Percentiles rank a stretch among this genome's conserved stretches.
These are phyloP conservation scores for Ditula angustiorana DNA, from an alignment of 2,888 invertebrate genomes.

Conservation along the genomic window DNA sequence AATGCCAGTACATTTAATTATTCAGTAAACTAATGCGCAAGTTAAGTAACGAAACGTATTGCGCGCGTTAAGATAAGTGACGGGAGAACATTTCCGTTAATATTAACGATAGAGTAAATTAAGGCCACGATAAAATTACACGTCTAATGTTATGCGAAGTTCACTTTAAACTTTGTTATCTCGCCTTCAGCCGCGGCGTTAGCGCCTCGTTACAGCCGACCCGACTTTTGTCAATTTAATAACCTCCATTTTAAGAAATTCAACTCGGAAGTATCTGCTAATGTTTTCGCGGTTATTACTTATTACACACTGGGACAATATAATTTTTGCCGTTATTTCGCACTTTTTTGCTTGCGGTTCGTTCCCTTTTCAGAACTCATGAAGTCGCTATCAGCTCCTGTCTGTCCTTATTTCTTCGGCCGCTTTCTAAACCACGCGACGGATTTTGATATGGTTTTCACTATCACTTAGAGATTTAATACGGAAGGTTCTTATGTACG, in stretches of 20 bases:
- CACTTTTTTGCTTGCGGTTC: too few species aligned
- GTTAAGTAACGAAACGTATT: constrained; percentile 35
- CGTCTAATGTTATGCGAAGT: constrained; percentile 31
- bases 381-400: too few species aligned
- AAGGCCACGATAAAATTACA: constrained; percentile 31
- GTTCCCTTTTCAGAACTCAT: too few species aligned
- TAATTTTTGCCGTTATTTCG: too few species aligned
- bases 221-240: constrained; percentile 27
- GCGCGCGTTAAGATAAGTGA: constrained; percentile 29
- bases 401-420: too few species aligned
- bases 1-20: constrained; percentile 22
- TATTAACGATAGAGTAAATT: constrained; percentile 35
- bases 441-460: too few species aligned
- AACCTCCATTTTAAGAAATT: constrained; percentile 13
- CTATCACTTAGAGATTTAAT: too few species aligned
- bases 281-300: neutral
- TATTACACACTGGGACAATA: neutral
- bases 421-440: too few species aligned
- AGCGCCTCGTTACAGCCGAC: constrained; percentile 23
- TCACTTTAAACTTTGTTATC: constrained; percentile 36
- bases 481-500: too few species aligned
- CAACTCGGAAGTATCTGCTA: neutral
- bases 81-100: constrained; percentile 21
- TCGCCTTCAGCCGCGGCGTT: constrained; percentile 8
- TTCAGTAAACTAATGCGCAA: constrained; percentile 26